Evolutionary conservation across 2,888 invertebrate genomes (phyloP).

Genomic region (Drosophila nr. perissopoda): DNA sequence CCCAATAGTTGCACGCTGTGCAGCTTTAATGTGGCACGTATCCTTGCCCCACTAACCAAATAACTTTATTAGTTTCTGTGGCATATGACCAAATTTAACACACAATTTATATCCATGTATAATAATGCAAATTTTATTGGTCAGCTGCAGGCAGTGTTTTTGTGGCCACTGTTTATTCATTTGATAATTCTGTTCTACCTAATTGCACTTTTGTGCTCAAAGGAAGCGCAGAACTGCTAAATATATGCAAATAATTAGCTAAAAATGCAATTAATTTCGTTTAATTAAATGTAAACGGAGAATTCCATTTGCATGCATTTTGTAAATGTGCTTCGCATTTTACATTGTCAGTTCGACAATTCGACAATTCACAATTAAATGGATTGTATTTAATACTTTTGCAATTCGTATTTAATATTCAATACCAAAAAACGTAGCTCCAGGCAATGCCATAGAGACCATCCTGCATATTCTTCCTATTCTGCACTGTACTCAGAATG

Average conservation of each 20-base stretch:
- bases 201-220: slow-evolving; percentile 21
- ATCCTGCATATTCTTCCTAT: background rate
- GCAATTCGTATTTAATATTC: background rate
- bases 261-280: slow-evolving; percentile 10
- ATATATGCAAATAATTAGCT: slow-evolving; percentile 13
- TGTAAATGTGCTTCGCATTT: slow-evolving; percentile 7
- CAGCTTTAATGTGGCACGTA: slow-evolving; percentile 60
- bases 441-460: background rate
- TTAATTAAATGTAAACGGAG: background rate
- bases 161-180: slow-evolving; percentile 37
- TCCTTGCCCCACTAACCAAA: slow-evolving; percentile 15
- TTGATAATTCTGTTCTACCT: slow-evolving; percentile 19
- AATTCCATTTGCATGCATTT: background rate
- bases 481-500: background rate
- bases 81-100: slow-evolving; percentile 5
- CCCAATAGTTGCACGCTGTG: background rate
- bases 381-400: background rate
- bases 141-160: slow-evolving; percentile 13
- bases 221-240: background rate
- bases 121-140: slow-evolving; percentile 11
- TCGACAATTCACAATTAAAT: slow-evolving; percentile 1
- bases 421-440: background rate
- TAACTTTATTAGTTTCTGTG: slow-evolving; percentile 48
- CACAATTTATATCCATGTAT: background rate
- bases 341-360: background rate